These are phyloP conservation scores for Acrobasis consociella DNA, from an alignment of 2,888 invertebrate species.

Conservation along the genomic window DNA sequence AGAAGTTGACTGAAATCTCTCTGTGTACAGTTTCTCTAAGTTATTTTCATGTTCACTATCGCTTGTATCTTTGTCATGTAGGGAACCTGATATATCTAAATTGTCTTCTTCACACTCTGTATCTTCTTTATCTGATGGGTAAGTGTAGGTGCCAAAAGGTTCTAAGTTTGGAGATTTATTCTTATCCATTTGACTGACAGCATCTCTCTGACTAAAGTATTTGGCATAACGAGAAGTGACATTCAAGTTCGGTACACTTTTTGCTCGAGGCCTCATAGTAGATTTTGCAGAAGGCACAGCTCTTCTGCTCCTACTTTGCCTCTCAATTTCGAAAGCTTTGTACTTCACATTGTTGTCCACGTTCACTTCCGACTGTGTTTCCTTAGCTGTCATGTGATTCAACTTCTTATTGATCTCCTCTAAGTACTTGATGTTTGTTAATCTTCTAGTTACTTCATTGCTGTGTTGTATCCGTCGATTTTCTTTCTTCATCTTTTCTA, in stretches of 20 bases:
- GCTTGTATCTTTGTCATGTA: conserved; percentile 39
- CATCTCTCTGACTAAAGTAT: conserved; percentile 76
- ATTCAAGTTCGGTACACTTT: conserved; percentile 78
- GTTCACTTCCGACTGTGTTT: conserved; percentile 52
- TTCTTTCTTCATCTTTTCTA: conserved; percentile 86
- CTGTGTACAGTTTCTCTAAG: conserved; percentile 68
- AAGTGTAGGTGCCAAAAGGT: conserved; percentile 32
- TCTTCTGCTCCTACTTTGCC: conserved; percentile 60
- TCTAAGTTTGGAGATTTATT: conserved; percentile 43
- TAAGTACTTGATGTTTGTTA: conserved; percentile 88
- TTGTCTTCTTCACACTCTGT: conserved; percentile 36
- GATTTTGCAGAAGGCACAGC: conserved; percentile 40
- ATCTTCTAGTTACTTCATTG: conserved; percentile 79
- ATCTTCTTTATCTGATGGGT: conserved; percentile 40
- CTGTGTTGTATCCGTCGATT: conserved; percentile 84
- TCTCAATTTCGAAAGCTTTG: conserved; percentile 71
- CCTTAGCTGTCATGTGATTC: conserved; percentile 56
- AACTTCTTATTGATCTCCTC: conserved; percentile 87
- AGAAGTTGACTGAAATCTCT: conserved; percentile 61
- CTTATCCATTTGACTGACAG: conserved; percentile 57
- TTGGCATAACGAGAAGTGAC: conserved; percentile 77
- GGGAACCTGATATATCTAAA: conserved; percentile 42
- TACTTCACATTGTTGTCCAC: conserved; percentile 61
- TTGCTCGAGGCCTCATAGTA: conserved; percentile 60
- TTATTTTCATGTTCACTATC: conserved; percentile 59